A percentile compares a stretch with the other conserved stretches of the same genome.
Evolutionary conservation across 2,888 invertebrate species (phyloP).

Genomic region (Melinopterus prodromus): DNA sequence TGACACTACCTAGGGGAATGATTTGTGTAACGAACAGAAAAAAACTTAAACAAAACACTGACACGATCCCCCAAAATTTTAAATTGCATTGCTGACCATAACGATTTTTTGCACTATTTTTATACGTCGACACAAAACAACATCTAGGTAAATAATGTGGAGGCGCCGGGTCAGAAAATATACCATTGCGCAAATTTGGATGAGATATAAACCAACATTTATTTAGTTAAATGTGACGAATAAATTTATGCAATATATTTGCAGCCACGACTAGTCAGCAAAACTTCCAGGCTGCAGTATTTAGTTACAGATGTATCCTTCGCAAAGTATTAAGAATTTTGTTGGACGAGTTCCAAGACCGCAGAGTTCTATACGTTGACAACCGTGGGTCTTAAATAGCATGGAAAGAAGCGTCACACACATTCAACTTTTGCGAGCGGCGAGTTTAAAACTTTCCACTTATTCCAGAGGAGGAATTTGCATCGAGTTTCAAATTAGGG

Average conservation of each 20-base stretch:
- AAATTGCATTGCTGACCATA: no score
- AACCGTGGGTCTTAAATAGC: background rate
- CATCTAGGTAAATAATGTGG: no score
- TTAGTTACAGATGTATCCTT: background rate
- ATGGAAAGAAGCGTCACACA: background rate
- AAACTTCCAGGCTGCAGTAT: background rate
- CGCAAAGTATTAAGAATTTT: background rate
- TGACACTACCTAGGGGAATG: background rate
- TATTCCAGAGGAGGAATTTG: background rate
- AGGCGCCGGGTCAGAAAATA: no score
- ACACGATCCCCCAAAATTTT: no score
- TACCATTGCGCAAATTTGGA: no score
- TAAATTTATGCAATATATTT: no score
- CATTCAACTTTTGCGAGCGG: background rate
- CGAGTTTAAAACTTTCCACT: background rate
- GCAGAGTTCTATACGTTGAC: background rate
- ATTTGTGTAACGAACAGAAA: no score
- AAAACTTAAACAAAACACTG: no score
- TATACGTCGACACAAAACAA: no score
- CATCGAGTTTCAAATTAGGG: background rate
- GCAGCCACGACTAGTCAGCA: background rate
- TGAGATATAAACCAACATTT: no score
- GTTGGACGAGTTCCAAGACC: background rate
- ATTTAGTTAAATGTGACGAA: no score
- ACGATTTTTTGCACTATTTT: no score